Base-by-base conservation (phyloP, 2,113 vertebrate genomes). In the Numida meleagris region DNA sequence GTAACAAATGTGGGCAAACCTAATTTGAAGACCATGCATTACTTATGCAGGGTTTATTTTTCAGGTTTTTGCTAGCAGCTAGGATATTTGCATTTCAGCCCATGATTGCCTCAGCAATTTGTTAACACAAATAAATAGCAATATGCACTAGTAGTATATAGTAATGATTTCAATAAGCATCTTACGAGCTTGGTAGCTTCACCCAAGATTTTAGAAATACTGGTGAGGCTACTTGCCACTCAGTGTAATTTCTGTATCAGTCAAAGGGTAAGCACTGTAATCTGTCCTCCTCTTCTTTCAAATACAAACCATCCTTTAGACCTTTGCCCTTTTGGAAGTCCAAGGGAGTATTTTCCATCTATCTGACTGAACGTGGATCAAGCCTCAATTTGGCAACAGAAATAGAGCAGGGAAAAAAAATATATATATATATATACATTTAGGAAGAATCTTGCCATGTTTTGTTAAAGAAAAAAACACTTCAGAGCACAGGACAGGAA, bases 401-500 rank as follows among this genome's bases (percentile, higher is more conserved):
- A 93, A 81, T 38, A 33, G 3, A 92, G 62, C 12, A 50, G 43
- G 53, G 55, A 34, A 51, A 90, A 46, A 94, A 77, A 62, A 24
- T n/a, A n/a, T n/a, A n/a, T n/a, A n/a, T n/a, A n/a, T n/a, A n/a
- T n/a, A n/a, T n/a, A 14, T 34, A 65, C n/a, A 53, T 84, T 94
- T 50, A 16, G 73, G 95, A 95, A 95, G 93, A 93, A 95, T 68
- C 62, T 14, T 36, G 70, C 65, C 24, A 27, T 94, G 70, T 94
- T 94, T 95, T 92, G 85, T 82, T 86, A 76, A 86, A 89, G 73
- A 68, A 94, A 61, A 84, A 95, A 96, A 82, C 89, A 89, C 72
- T 91, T 80, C 73, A 91, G 90, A 77, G 88, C 61, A 92, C 36
- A 68, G 76, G 72, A 68, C 88, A 95, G 94, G 95, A 97, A 97